Percentiles rank a stretch among this genome's conserved stretches.
Conservation (phyloP, 1,140 invertebrate species). For the Drosophila prosaltans region DNA sequence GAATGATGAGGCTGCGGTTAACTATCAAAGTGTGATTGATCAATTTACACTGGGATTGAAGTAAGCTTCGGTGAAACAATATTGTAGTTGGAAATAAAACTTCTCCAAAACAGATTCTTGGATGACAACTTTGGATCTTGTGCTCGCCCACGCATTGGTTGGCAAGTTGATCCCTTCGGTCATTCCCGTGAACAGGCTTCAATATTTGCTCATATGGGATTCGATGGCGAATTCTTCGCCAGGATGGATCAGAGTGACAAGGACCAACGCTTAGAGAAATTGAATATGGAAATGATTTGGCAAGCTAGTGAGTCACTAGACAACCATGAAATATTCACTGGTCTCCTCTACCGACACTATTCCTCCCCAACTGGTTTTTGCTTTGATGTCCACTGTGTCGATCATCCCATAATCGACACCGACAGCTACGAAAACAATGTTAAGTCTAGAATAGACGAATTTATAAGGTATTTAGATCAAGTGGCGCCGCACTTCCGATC, state of each 20-base stretch:
- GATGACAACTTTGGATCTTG: slow-evolving; percentile 94
- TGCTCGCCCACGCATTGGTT: slow-evolving; percentile 91
- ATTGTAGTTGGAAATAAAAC: not conserved
- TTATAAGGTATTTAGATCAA: slow-evolving; percentile 84
- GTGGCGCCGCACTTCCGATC: slow-evolving; percentile 86
- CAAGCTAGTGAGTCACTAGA: slow-evolving; percentile 87
- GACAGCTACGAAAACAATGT: slow-evolving; percentile 90
- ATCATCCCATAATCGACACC: slow-evolving; percentile 92
- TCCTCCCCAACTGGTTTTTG: slow-evolving; percentile 93
- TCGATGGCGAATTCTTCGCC: slow-evolving; percentile 94
- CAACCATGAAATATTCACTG: slow-evolving; percentile 88
- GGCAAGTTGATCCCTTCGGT: slow-evolving; percentile 98
- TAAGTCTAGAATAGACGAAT: slow-evolving; percentile 85
- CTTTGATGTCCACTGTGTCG: slow-evolving; percentile 92
- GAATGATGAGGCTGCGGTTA: slow-evolving; percentile 96
- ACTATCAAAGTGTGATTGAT: slow-evolving; percentile 97
- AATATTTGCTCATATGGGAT: slow-evolving; percentile 92
- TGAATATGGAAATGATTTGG: slow-evolving; percentile 83
- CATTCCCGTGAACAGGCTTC: slow-evolving; percentile 95
- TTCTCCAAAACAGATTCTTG: slow-evolving; percentile 83
- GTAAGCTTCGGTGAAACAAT: slow-evolving; percentile 81
- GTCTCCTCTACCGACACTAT: slow-evolving; percentile 90
- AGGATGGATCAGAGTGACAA: slow-evolving; percentile 96
- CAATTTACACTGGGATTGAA: slow-evolving; percentile 93
- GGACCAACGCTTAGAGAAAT: slow-evolving; percentile 85